Conservation (phyloP, 2,888 invertebrate species). For the Lamproptera curius region DNA sequence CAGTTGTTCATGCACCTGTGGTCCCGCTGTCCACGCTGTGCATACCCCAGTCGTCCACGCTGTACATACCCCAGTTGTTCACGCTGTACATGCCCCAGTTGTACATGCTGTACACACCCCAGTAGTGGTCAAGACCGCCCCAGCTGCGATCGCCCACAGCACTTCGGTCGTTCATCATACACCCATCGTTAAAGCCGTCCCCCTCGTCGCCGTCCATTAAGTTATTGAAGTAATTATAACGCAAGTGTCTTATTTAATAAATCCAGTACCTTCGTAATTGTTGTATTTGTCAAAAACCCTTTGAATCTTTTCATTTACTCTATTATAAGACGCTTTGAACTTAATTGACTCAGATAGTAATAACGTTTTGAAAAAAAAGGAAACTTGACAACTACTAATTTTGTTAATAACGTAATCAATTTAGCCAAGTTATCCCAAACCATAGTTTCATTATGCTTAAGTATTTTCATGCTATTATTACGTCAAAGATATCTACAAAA, state of each 20-base stretch:
- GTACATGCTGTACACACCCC: constrained; percentile 47
- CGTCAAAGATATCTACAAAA: no score
- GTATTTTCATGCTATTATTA: no score
- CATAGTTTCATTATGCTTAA: no score
- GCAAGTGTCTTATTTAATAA: constrained; percentile 10
- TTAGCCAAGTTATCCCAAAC: no score
- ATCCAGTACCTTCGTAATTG: constrained; percentile 4
- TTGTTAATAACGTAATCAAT: no score
- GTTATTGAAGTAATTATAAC: constrained; percentile 1
- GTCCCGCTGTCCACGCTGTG: constrained; percentile 38
- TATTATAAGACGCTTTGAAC: neutral
- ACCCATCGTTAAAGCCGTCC: constrained; percentile 56
- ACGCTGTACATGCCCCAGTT: constrained; percentile 37
- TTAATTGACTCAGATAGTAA: no score
- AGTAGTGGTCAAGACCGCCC: constrained; percentile 59
- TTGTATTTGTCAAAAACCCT: constrained; percentile 21
- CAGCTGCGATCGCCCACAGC: constrained; percentile 55
- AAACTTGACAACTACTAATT: no score
- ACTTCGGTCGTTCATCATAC: constrained; percentile 61
- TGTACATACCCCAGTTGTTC: neutral
- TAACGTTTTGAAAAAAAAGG: no score
- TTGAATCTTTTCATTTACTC: constrained; percentile 12
- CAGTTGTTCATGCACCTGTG: constrained; percentile 31
- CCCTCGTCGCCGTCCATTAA: constrained; percentile 51
- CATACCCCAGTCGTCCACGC: constrained; percentile 41